Evolutionary conservation across 2,797 vertebrate species (phyloP), one percentile per base, ranked within the genome.

Genomic region (Fringilla coelebs): DNA sequence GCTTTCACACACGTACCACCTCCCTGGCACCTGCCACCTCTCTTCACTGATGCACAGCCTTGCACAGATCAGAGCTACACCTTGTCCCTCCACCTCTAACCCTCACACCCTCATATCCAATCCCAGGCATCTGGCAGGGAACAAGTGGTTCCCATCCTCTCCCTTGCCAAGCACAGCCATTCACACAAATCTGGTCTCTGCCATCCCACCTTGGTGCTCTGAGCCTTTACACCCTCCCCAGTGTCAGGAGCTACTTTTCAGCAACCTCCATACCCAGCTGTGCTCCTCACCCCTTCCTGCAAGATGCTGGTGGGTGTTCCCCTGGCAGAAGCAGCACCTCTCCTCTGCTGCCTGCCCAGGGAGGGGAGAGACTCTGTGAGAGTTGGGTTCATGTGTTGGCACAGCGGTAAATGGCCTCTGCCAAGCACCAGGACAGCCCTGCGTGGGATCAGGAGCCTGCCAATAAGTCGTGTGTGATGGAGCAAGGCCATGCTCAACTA

Each of bases 381-480:
- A 66, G 8, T 0, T 28, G 34, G 32, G 19, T 54, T 57, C 24
- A 20, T 2, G 3, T 32, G 40, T 8, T 82, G 34, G 21, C 49
- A 88, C 40, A 71, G 51, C 0, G 0, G 49, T 31, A 55, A 82
- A 77, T 4, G 25, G 40, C 11, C 48, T 78, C 62, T 86, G 67
- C 63, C 70, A 54, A 66, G 26, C 28, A 51, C 17, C 20, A 38
- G 52, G 34, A 26, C 17, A 80, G 72, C 54, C 46, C 73, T 72
- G 61, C 38, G 21, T 0, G 3, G 72, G 25, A 11, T 10, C 25
- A 8, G 1, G n/a, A 61, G 17, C 49, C 51, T 72, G 38, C 65
- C 46, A 67, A 46, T 10, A 70, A 48, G 13, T 15, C 0, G 0
- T 18, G 28, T 22, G 65, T 36, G 62, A 72, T 17, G 20, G n/a